These are phyloP conservation scores for Macrosiphum euphorbiae DNA, from an alignment of 2,888 invertebrate species.

Conservation along the genomic window DNA sequence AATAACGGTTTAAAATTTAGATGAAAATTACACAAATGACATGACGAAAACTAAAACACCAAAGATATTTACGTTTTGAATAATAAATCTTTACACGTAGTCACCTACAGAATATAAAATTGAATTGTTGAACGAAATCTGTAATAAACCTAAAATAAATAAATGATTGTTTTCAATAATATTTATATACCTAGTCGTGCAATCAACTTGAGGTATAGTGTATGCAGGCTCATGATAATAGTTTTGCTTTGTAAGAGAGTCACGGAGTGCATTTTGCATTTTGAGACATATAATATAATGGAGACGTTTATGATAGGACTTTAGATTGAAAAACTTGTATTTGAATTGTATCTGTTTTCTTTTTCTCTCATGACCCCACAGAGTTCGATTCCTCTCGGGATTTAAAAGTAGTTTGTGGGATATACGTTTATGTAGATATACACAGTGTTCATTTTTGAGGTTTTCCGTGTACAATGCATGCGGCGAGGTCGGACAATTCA, in stretches of 20 bases:
- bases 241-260: background rate
- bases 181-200: background rate
- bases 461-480: background rate
- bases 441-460: background rate
- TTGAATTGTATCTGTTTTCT: background rate
- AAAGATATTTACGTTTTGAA: background rate
- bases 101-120: background rate
- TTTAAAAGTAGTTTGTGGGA: background rate
- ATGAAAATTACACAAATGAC: background rate
- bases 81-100: background rate
- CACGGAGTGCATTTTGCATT: background rate
- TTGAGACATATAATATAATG: background rate
- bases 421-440: background rate
- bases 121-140: background rate
- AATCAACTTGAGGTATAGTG: background rate
- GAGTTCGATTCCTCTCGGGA: background rate
- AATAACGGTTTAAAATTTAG: background rate
- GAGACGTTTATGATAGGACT: background rate
- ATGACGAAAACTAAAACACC: background rate
- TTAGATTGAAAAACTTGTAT: slow-evolving; percentile 7
- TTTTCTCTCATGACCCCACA: background rate
- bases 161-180: background rate
- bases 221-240: background rate
- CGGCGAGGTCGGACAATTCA: background rate
- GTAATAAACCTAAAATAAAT: background rate